Conservation (phyloP, 2,797 vertebrate species). For the Mallotus villosus region DNA sequence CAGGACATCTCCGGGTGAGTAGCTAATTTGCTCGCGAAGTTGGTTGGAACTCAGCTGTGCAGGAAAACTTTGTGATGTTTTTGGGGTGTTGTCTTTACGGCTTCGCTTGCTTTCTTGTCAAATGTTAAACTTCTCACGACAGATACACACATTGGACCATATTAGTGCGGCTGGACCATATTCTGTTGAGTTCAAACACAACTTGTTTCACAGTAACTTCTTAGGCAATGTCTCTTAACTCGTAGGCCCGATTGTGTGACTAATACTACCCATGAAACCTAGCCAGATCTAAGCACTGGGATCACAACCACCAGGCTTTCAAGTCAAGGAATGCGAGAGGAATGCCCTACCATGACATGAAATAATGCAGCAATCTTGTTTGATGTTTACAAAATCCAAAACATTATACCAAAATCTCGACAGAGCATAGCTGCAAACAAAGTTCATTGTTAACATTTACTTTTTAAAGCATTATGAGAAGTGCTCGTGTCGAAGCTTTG, state of each 20-base stretch:
- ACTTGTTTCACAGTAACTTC: background rate
- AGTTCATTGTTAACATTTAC: too few species aligned
- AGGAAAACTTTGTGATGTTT: slow-evolving; percentile 39
- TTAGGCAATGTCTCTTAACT: background rate
- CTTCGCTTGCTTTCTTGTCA: background rate
- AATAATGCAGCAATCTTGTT: background rate
- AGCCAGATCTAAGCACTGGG: too few species aligned
- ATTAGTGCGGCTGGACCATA: background rate
- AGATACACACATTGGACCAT: background rate
- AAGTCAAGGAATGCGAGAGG: background rate
- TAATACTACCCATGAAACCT: background rate
- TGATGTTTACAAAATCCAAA: background rate
- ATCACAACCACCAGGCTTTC: background rate
- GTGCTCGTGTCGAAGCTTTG: too few species aligned
- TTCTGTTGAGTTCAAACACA: background rate
- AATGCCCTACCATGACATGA: background rate
- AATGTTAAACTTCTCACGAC: background rate
- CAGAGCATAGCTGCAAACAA: too few species aligned
- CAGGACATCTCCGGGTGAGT: slow-evolving; percentile 60
- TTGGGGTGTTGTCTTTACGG: slow-evolving; percentile 39
- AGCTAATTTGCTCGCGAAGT: slow-evolving; percentile 33
- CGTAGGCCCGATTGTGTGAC: background rate
- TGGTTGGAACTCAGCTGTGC: slow-evolving; percentile 22
- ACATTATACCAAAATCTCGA: background rate
- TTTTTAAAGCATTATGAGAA: too few species aligned